Evolutionary conservation across 1,140 invertebrate genomes (phyloP), one percentile per base, ranked within the genome.

Genomic region (Chironomus striatipennis): DNA sequence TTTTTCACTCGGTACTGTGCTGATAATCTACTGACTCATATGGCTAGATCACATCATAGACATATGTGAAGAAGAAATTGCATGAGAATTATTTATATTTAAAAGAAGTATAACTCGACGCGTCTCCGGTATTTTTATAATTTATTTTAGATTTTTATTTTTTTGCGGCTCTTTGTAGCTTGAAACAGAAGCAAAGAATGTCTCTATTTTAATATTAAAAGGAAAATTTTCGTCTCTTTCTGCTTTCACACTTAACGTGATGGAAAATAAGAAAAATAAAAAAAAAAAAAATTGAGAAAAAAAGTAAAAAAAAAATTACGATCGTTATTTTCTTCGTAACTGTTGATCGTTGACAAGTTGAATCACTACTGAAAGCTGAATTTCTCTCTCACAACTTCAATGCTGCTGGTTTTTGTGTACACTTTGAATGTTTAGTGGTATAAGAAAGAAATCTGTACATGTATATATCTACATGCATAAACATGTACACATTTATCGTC

Each of bases 281-380:
- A 34, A 34, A 34, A 2, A 2, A 34, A 34, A 34, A 5, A n/a
- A n/a, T n/a, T n/a, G 24, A 34, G 5, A 34, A 5, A 34, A 34
- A 34, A 34, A 34, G 24, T 34, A 34, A 34, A 34, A 34, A 34
- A 34, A 34, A 34, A 34, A 2, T 34, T 34, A 57, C 47, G 47
- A 57, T 57, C 47, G 47, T n/a, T 57, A 5, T 17, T 18, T 70
- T 21, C 7, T 7, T 70, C 18, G n/a, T 9, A 21, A 21, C 17
- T 70, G 65, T 70, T 70, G 65, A 70, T 70, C 65, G 65, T 70
- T 21, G 65, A 70, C 17, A 21, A 70, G 17, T 18, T 70, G 10
- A 20, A 20, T 70, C 65, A 70, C 17, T 70, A 70, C 65, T 70
- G 64, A 67, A 67, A 18, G 18, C 64, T 10, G 47, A 57, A 57